Base-by-base conservation (phyloP, 1,140 invertebrate species). In the Andrena cerasifolii region DNA sequence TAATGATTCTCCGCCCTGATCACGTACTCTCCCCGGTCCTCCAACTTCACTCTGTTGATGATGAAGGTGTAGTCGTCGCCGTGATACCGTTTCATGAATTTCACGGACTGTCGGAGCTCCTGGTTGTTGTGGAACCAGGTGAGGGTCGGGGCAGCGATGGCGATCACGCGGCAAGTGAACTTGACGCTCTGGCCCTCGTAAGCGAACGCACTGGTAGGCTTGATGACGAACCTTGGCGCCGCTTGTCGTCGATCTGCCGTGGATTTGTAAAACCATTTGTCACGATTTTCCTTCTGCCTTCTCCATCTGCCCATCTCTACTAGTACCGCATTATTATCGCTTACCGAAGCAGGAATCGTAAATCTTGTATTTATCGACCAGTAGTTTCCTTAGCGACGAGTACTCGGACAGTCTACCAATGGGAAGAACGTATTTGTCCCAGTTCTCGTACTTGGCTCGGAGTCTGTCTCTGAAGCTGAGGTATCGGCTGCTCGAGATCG, bases 1-100 rank as follows among this genome's bases (percentile, higher is more conserved):
- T 99, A 99, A 89, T 98, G 97, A 94, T 99, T 99, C 91, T 99
- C 98, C 3, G 99, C 99, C 53, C 97, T 94, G 84, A 99, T 99
- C 68, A 98, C 96, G 90, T 99, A 99, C 90, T 99, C 98, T 86
- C 99, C 99, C 89, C 98, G 95, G 91, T 99, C 99, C 81, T 98
- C 97, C 71, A 98, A 91, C 91, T 98, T 99, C 10, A 97, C 96
- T 84, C 99, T 95, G 91, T 99, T 99, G 78, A 99, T 99, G 56
- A 99, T 96, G 89, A 99, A 98, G 86, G 98, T 98, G 90, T 98
- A 99, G 90, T 99, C 98, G 82, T 99, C 98, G 47, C 97, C 98
- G 40, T 95, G 94, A 89, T 99, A 99, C 82, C 98, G 95, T 93
- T 99, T 99, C 98, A 99, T 99, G 92, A 98, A 99, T 93, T 99